These are phyloP conservation scores for Peromyscus aztecus DNA, from an alignment of 2,797 vertebrate genomes.

Conservation along the genomic window DNA sequence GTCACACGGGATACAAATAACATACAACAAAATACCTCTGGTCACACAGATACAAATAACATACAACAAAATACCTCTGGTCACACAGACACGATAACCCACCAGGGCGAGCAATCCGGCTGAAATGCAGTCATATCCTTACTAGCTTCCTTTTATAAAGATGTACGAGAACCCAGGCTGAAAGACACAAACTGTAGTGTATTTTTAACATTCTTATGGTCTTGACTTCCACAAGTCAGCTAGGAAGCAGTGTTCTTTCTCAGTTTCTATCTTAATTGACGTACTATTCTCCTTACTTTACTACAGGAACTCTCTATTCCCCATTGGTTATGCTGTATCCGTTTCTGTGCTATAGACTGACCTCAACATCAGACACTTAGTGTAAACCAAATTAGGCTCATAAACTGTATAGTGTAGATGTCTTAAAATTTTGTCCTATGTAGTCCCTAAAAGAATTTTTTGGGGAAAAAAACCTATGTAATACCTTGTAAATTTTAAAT, in stretches of 20 bases:
- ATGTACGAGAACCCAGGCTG: not conserved
- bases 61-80: slow-evolving; percentile 18
- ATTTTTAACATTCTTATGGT: not conserved
- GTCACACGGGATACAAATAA: no score
- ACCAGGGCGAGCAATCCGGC: not conserved
- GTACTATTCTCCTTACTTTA: not conserved
- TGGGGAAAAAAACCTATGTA: not conserved
- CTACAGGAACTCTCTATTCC: not conserved
- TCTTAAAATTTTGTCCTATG: not conserved
- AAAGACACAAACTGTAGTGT: not conserved
- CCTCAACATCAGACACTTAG: slow-evolving; percentile 38
- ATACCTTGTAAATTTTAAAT: slow-evolving; percentile 36
- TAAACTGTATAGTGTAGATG: not conserved
- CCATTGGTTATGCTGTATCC: not conserved
- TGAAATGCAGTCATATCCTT: not conserved
- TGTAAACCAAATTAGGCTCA: not conserved
- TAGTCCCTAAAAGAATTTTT: not conserved
- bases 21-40: no score
- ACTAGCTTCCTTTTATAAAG: slow-evolving; percentile 5
- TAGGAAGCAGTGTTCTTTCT: not conserved
- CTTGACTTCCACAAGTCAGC: not conserved
- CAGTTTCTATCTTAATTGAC: not conserved
- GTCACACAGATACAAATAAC: no score
- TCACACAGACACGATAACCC: not conserved
- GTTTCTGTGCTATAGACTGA: not conserved